Conservation (phyloP, 2,888 invertebrate genomes). For the Andrena flavipes region DNA sequence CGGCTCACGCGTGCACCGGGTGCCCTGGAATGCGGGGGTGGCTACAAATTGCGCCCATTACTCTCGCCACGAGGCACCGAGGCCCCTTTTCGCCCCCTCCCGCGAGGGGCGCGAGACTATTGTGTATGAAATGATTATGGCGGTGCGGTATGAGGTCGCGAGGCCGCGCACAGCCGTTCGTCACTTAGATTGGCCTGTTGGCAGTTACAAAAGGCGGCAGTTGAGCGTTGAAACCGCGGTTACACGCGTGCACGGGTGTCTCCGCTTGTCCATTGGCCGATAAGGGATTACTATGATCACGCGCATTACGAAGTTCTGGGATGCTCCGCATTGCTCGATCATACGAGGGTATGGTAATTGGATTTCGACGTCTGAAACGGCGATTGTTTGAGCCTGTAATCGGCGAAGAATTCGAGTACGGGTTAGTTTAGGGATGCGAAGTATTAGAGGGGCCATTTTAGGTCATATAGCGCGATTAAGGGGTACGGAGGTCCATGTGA, state of each 20-base stretch:
- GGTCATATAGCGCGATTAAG: too few species aligned
- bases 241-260: slow-evolving; percentile 33
- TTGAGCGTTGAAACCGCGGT: slow-evolving; percentile 57
- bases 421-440: not conserved
- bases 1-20: slow-evolving; percentile 75
- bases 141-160: slow-evolving; percentile 80
- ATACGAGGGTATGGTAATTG: slow-evolving; percentile 13
- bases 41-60: slow-evolving; percentile 83
- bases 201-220: slow-evolving; percentile 78
- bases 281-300: slow-evolving; percentile 41
- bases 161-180: slow-evolving; percentile 79
- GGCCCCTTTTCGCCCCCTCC: slow-evolving; percentile 39
- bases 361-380: not conserved
- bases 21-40: slow-evolving; percentile 76
- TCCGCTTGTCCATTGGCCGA: slow-evolving; percentile 19
- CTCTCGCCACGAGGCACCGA: slow-evolving; percentile 77
- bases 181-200: slow-evolving; percentile 82
- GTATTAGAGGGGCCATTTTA: too few species aligned
- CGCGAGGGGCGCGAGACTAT: slow-evolving; percentile 74
- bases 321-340: slow-evolving; percentile 18
- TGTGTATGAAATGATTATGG: slow-evolving; percentile 83
- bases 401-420: not conserved
- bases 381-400: not conserved
- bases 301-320: slow-evolving; percentile 9
- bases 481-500: too few species aligned